Evolutionary conservation across 2,888 invertebrate genomes (phyloP).

Genomic region (Thecocarcelia acutangulata): DNA sequence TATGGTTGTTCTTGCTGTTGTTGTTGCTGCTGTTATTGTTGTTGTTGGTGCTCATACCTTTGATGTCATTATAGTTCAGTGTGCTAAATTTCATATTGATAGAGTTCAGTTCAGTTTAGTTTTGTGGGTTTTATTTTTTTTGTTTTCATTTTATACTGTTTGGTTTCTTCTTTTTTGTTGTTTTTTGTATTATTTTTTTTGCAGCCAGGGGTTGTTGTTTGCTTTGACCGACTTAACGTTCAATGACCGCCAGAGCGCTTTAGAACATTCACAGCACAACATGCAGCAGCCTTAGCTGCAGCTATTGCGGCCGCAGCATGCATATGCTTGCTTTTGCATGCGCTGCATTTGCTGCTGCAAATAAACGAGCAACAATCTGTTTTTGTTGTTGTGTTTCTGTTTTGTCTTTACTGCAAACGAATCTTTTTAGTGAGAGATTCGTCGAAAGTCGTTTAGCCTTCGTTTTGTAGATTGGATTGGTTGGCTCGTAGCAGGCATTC

Average conservation of each 20-base stretch:
- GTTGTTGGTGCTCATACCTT: conserved; percentile 45
- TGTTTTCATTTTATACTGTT: conserved; percentile 38
- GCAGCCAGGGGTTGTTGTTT: conserved; percentile 79
- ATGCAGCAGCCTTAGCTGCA: conserved; percentile 53
- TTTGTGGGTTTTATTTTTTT: conserved; percentile 35
- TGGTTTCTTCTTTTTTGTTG: conserved; percentile 62
- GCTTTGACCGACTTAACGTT: conserved; percentile 81
- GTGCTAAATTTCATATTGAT: conserved; percentile 71
- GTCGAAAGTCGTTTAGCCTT: conserved; percentile 40
- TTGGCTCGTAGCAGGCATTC: conserved; percentile 23
- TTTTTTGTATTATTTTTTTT: conserved; percentile 66
- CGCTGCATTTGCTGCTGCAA: conserved; percentile 4
- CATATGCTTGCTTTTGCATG: conserved; percentile 8
- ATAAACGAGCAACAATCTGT: conserved; percentile 25
- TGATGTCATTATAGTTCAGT: conserved; percentile 70
- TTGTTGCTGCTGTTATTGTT: too few relatives aligned
- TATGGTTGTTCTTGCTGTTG: conserved; percentile 23
- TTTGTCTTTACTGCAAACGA: conserved; percentile 7
- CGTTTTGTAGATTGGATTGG: conserved; percentile 31
- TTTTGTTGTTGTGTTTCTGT: too few relatives aligned
- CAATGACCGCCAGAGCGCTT: conserved; percentile 74
- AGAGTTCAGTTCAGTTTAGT: conserved; percentile 66
- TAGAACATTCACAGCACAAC: conserved; percentile 58
- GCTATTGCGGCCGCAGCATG: conserved; percentile 29
- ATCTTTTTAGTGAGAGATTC: conserved; percentile 7